Conservation (phyloP, 2,797 vertebrate species). For the Valencia hispanica region DNA sequence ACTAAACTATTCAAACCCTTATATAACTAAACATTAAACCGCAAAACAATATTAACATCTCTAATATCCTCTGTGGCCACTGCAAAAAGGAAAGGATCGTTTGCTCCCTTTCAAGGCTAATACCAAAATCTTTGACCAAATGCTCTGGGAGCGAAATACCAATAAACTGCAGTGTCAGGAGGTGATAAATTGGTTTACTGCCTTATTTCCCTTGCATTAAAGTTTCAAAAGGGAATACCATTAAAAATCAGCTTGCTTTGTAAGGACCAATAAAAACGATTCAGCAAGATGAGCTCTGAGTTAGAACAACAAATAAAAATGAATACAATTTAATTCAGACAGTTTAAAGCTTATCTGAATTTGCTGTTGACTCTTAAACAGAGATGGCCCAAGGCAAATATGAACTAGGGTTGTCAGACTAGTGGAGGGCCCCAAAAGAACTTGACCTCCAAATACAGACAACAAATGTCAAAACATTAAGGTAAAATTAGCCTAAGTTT, state of each 20-base stretch:
- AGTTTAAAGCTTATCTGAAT: not conserved
- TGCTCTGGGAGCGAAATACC: conserved; percentile 39
- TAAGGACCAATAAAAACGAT: not conserved
- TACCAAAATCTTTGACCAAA: conserved; percentile 41
- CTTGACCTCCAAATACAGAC: not conserved
- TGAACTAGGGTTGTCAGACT: no score
- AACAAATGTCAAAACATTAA: not conserved
- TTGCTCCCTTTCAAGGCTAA: conserved; percentile 55
- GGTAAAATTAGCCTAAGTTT: not conserved
- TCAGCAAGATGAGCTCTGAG: not conserved
- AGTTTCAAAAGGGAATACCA: conserved; percentile 8
- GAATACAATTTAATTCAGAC: not conserved
- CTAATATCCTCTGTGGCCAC: conserved; percentile 11
- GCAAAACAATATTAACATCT: not conserved
- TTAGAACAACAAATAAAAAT: not conserved
- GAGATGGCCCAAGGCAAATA: not conserved
- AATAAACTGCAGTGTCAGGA: conserved; percentile 14
- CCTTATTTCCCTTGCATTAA: conserved; percentile 13
- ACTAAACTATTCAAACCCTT: not conserved
- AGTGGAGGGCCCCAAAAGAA: not conserved
- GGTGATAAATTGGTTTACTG: conserved; percentile 22
- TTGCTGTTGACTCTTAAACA: not conserved
- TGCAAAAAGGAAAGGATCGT: conserved; percentile 19
- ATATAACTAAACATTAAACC: not conserved
- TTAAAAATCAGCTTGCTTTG: conserved; percentile 30